Evolutionary conservation across 2,888 invertebrate genomes (phyloP).

Genomic region (Eudiplozoon nipponicum): DNA sequence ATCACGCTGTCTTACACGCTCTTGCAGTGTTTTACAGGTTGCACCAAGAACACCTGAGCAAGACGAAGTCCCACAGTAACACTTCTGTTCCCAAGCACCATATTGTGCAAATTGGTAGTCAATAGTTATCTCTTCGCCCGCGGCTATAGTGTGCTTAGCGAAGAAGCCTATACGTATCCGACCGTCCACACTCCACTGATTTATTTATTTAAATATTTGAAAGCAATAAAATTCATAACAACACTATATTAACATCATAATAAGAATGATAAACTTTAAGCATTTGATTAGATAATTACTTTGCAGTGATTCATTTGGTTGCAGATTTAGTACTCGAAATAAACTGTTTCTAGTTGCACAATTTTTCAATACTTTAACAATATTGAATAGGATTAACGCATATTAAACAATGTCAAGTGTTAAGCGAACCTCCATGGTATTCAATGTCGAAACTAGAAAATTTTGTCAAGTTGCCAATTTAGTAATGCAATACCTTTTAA

Average conservation of each 20-base stretch:
- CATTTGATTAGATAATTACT: not conserved
- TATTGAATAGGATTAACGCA: no score
- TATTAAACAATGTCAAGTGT: no score
- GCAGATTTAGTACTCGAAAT: no score
- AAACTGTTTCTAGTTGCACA: no score
- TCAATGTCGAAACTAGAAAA: no score
- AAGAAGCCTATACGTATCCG: constrained; percentile 83
- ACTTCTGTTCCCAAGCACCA: constrained; percentile 72
- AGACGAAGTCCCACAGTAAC: constrained; percentile 54
- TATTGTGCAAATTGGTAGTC: constrained; percentile 89
- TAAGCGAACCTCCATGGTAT: no score
- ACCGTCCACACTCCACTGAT: constrained; percentile 32
- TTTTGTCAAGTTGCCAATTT: no score
- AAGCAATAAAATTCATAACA: not conserved
- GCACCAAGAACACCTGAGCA: constrained; percentile 75
- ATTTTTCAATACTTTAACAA: no score
- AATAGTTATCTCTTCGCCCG: constrained; percentile 80
- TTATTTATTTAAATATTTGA: constrained; percentile 18
- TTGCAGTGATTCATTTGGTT: constrained; percentile 2
- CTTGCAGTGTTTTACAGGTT: constrained; percentile 17
- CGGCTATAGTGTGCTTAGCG: constrained; percentile 44
- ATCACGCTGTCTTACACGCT: constrained; percentile 12
- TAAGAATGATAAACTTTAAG: constrained; percentile 3
- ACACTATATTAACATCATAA: constrained; percentile 10
- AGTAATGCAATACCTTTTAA: no score